Conservation (phyloP, 1,140 invertebrate species). For the Cecropterus lyciades region DNA sequence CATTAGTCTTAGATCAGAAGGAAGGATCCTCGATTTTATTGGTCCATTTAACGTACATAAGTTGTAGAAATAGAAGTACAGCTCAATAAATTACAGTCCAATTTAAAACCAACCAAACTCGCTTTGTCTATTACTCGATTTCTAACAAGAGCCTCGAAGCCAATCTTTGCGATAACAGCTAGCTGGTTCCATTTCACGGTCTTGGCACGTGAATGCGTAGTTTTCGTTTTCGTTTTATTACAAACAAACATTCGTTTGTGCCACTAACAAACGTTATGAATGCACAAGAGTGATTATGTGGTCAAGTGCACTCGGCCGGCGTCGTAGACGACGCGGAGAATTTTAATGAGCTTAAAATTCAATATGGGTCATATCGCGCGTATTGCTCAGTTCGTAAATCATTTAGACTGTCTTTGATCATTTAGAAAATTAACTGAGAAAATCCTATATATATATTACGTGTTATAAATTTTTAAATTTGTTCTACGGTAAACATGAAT, state of each 20-base stretch:
- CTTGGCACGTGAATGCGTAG: constrained; percentile 26
- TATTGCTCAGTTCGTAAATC: constrained; percentile 6
- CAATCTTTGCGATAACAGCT: constrained; percentile 16
- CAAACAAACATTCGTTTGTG: constrained; percentile 32
- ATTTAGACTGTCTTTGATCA: neutral
- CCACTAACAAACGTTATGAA: constrained; percentile 20
- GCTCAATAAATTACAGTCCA: too few relatives aligned
- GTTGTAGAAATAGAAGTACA: too few relatives aligned
- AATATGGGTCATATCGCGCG: constrained; percentile 15
- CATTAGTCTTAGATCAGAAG: too few relatives aligned
- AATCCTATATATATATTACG: neutral
- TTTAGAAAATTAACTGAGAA: neutral
- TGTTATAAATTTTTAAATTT: too few relatives aligned
- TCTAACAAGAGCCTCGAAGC: neutral
- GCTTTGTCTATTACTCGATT: too few relatives aligned
- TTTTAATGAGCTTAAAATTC: constrained; percentile 46
- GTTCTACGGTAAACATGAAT: too few relatives aligned
- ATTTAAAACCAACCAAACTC: too few relatives aligned
- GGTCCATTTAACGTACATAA: too few relatives aligned
- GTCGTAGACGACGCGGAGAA: constrained; percentile 34
- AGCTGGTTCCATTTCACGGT: constrained; percentile 25
- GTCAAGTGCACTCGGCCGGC: constrained; percentile 45
- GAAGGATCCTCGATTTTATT: too few relatives aligned
- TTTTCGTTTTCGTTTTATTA: constrained; percentile 36
- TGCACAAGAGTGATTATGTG: constrained; percentile 38